Conservation (phyloP, 2,797 vertebrate species). For the Sebastes steindachneri region DNA sequence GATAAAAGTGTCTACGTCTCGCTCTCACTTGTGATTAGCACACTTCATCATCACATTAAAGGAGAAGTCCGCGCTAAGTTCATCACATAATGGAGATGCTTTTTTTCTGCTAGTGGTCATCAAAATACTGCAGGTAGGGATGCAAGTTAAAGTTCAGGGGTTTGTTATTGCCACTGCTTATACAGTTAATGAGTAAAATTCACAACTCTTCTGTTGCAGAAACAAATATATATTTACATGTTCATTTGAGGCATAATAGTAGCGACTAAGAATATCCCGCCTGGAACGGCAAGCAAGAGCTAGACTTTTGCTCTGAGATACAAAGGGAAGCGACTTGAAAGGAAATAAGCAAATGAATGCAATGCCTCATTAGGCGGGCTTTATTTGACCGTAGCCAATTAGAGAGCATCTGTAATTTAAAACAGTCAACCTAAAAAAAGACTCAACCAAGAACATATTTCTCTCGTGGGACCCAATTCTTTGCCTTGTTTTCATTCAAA, state of each 20-base stretch:
- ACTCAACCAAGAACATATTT: slow-evolving; percentile 62
- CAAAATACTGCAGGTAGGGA: not conserved
- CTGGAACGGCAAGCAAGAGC: slow-evolving; percentile 41
- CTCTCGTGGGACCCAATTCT: slow-evolving; percentile 64
- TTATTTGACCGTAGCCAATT: slow-evolving; percentile 83
- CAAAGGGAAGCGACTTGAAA: slow-evolving; percentile 79
- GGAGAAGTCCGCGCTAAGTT: slow-evolving; percentile 54
- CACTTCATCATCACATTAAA: slow-evolving; percentile 77
- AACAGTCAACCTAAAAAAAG: slow-evolving; percentile 79
- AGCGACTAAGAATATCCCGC: slow-evolving; percentile 62
- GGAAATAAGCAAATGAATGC: slow-evolving; percentile 79
- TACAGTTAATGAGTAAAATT: slow-evolving; percentile 50
- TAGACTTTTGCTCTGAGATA: slow-evolving; percentile 72
- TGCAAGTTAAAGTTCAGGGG: not conserved
- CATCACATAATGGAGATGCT: slow-evolving; percentile 66
- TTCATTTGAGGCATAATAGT: slow-evolving; percentile 58
- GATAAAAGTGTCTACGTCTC: slow-evolving; percentile 59
- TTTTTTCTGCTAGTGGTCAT: slow-evolving; percentile 21
- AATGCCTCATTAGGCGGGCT: slow-evolving; percentile 80
- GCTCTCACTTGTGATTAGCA: slow-evolving; percentile 72
- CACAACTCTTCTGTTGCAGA: slow-evolving; percentile 22
- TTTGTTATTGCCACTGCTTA: slow-evolving; percentile 20
- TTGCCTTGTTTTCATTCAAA: slow-evolving; percentile 73
- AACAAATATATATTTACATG: slow-evolving; percentile 55
- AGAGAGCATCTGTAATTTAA: slow-evolving; percentile 81